Base-by-base conservation (phyloP, 23 tunicate genomes). In the Botrylloides violaceus region DNA sequence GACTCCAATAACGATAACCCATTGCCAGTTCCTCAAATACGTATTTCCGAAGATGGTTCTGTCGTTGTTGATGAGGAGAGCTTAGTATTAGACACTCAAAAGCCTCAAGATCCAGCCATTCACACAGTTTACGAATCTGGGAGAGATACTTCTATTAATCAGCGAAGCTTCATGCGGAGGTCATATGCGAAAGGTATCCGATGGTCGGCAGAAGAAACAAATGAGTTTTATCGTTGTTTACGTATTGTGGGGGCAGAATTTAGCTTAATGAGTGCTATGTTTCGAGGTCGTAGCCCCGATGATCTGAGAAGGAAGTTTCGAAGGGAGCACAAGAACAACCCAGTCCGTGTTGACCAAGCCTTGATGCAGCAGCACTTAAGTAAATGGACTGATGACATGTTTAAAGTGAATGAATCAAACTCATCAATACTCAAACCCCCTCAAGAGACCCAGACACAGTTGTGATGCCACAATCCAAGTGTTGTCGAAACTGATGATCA, bases 381-480 rank as follows among this genome's bases (percentile, higher is more conserved):
- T 60, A 87, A 87, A 61, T 87, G 95, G 95, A 87, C 95, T 15
- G 78, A 87, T 62, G 95, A 87, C 23, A 87, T 87, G 95, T 87
- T 87, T 58, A 71, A 28, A 56, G 84, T 32, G 1, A 2, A 58
- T n/a, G n/a, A n/a, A n/a, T n/a, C n/a, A n/a, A n/a, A n/a, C n/a
- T n/a, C n/a, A n/a, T n/a, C n/a, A n/a, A n/a, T n/a, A n/a, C n/a
- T n/a, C n/a, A n/a, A n/a, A n/a, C n/a, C n/a, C n/a, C n/a, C n/a
- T n/a, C n/a, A n/a, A n/a, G n/a, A n/a, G n/a, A n/a, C n/a, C n/a
- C n/a, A n/a, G n/a, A n/a, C n/a, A n/a, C n/a, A n/a, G n/a, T n/a
- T n/a, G n/a, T n/a, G n/a, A n/a, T n/a, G n/a, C n/a, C n/a, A n/a
- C n/a, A n/a, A n/a, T n/a, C n/a, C n/a, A n/a, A n/a, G n/a, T n/a